A percentile compares a stretch with the other conserved stretches of the same genome.
Evolutionary conservation across 2,888 invertebrate species (phyloP).

Genomic region (Tetragnatha montana): DNA sequence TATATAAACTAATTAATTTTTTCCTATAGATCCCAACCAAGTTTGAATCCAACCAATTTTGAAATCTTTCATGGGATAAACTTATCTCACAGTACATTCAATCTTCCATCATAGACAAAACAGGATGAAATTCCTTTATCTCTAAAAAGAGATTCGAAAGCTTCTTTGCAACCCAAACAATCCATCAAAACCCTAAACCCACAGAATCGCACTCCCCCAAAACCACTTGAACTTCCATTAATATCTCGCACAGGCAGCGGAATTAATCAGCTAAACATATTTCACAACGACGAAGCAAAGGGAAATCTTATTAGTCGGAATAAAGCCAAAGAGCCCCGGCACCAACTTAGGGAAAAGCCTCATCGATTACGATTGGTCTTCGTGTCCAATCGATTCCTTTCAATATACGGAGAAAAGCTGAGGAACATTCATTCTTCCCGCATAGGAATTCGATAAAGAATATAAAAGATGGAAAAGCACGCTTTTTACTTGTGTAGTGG

Average conservation of each 20-base stretch:
- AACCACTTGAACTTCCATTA: background rate
- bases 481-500: constrained; percentile 50
- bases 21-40: too few relatives aligned
- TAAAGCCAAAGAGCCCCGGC: background rate
- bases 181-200: background rate
- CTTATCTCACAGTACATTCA: too few relatives aligned
- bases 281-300: background rate
- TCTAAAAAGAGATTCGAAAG: too few relatives aligned
- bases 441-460: constrained; percentile 62
- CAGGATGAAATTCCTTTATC: too few relatives aligned
- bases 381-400: constrained; percentile 47
- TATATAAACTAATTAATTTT: too few relatives aligned
- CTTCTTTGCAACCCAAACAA: too few relatives aligned
- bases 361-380: constrained; percentile 57
- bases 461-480: constrained; percentile 48
- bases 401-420: constrained; percentile 53
- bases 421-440: constrained; percentile 51
- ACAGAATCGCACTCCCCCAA: background rate
- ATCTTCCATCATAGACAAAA: too few relatives aligned
- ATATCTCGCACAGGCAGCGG: background rate
- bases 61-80: too few relatives aligned
- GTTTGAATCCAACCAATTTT: too few relatives aligned
- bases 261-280: background rate
- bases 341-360: constrained; percentile 5
- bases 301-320: background rate